Evolutionary conservation across 1,140 invertebrate species (phyloP), one percentile per base, ranked within the genome.

Genomic region (Aphelinus certus): DNA sequence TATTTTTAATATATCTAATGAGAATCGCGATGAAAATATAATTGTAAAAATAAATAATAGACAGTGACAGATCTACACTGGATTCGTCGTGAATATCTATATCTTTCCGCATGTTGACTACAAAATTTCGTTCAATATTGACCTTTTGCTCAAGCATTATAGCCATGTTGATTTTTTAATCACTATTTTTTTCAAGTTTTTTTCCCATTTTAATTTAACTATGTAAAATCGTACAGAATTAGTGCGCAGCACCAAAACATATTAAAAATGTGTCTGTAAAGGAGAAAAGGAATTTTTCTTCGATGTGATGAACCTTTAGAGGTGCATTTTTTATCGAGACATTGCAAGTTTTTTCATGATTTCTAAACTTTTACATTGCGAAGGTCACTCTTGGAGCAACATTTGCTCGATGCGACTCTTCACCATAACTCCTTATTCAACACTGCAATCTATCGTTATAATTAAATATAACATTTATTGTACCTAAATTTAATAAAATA

Each of bases 401-500:
- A 26, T 26, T 26, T 26, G 79, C 77, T 74, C 78, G 80, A 78
- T 72, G 73, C 75, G 73, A 77, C 62, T 51, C 56, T 49, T n/a
- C 10, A 60, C 65, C 55, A 64, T 63, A 51, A 71, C 66, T 78
- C 53, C 69, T 77, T 77, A 75, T 67, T 78, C 76, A 82, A 83
- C 81, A 77, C 74, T 80, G 80, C 68, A 80, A 83, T 79, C 81
- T 83, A 80, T 80, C 66, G 66, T 82, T 78, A 83, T 83, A 63
- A 82, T 84, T 84, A 84, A 84, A 86, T 26, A 26, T 85, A 86
- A 86, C 82, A 84, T 82, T 83, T 80, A 83, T 77, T 79, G 78
- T 81, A 83, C 78, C 79, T 84, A 85, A 81, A 83, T 85, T 81
- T 83, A 82, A 82, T 81, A 84, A 85, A 84, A 83, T 85, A 83